Conservation (phyloP, 2,797 vertebrate genomes). For the Psittacula derbiana region DNA sequence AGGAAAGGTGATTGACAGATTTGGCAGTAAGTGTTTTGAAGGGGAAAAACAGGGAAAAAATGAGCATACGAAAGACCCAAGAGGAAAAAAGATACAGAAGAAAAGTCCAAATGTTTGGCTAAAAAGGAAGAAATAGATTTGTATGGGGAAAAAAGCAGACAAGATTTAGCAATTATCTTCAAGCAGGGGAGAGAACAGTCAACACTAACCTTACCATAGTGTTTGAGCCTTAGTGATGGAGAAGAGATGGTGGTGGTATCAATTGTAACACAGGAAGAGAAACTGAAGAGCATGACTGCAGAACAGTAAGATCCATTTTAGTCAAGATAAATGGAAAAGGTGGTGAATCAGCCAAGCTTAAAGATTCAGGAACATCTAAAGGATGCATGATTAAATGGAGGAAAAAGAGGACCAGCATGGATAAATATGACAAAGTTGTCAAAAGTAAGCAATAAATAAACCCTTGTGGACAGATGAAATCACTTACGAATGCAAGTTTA, state of each 20-base stretch:
- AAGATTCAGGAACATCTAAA: neutral
- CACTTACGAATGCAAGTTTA: neutral
- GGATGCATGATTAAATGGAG: neutral
- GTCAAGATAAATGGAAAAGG: neutral
- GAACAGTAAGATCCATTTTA: neutral
- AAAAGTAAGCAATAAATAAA: conserved; percentile 29
- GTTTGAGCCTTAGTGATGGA: neutral
- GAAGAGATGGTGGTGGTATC: neutral
- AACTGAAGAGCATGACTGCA: neutral
- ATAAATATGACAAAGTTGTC: conserved; percentile 34
- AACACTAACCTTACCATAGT: neutral
- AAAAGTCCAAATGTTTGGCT: neutral
- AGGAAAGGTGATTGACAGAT: neutral
- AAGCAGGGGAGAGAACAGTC: neutral
- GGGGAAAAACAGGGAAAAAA: fast-evolving
- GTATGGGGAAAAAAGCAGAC: neutral
- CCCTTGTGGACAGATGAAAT: neutral
- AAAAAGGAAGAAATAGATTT: neutral
- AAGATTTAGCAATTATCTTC: neutral
- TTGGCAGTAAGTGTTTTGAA: neutral
- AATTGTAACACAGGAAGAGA: neutral
- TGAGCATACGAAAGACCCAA: neutral
- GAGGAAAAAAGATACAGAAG: neutral
- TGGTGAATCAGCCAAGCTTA: neutral
- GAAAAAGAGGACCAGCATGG: neutral